These are phyloP conservation scores for Sesia bembeciformis DNA, from an alignment of 2,888 invertebrate species.

Conservation along the genomic window DNA sequence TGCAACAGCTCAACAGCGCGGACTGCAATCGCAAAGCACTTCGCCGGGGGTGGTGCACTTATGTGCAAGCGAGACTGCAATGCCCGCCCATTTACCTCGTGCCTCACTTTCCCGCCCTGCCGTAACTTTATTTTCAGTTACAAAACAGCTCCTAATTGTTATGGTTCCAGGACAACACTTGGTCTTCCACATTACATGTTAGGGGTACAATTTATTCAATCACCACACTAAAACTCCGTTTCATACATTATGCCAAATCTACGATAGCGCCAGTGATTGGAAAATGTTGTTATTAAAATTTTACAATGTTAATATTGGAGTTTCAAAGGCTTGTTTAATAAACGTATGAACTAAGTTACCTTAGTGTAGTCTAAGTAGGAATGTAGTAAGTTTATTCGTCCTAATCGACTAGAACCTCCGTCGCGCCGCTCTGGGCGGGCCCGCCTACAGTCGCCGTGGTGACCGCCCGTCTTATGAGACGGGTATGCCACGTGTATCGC, in stretches of 20 bases:
- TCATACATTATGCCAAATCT: too few relatives aligned
- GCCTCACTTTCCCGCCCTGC: slow-evolving; percentile 72
- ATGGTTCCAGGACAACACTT: too few relatives aligned
- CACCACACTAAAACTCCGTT: too few relatives aligned
- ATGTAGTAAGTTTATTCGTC: not conserved
- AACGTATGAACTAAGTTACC: not conserved
- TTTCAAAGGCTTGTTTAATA: not conserved
- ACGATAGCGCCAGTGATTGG: too few relatives aligned
- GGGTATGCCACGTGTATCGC: slow-evolving; percentile 31
- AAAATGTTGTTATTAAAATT: too few relatives aligned
- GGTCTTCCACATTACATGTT: too few relatives aligned
- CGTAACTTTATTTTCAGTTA: slow-evolving; percentile 13
- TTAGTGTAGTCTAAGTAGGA: not conserved
- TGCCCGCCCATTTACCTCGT: slow-evolving; percentile 65
- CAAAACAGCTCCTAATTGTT: not conserved
- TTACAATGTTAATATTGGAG: too few relatives aligned
- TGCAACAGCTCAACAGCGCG: slow-evolving; percentile 38
- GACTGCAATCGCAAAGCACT: slow-evolving; percentile 56
- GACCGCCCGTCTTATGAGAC: slow-evolving; percentile 46
- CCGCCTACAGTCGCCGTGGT: slow-evolving; percentile 42
- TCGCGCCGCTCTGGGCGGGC: slow-evolving; percentile 18
- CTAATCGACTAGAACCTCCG: not conserved
- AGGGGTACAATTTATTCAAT: too few relatives aligned
- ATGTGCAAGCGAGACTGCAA: slow-evolving; percentile 71
- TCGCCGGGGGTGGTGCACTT: slow-evolving; percentile 61